Conservation (phyloP, 2,888 invertebrate species). For the Dryococelus australis region DNA sequence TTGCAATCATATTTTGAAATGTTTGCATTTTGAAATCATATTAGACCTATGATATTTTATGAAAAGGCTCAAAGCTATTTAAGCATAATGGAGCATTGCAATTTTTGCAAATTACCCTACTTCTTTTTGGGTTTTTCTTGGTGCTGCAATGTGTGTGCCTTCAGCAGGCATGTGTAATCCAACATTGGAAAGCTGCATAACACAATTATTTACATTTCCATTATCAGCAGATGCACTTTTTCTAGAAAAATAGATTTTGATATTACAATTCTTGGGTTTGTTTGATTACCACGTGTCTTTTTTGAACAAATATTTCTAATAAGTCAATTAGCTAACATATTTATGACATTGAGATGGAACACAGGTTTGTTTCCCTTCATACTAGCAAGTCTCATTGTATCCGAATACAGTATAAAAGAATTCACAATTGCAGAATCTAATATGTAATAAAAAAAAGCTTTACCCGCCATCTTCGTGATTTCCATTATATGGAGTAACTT, state of each 20-base stretch:
- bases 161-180: neutral
- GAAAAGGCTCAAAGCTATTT: no score
- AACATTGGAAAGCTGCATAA: neutral
- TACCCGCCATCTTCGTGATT: conserved; percentile 54
- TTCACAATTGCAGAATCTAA: conserved; percentile 50
- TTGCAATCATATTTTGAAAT: neutral
- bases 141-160: neutral
- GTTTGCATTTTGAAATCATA: neutral
- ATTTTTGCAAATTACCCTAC: no score
- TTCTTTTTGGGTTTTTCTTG: neutral
- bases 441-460: conserved; percentile 51
- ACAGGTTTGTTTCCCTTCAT: conserved; percentile 34
- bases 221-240: neutral
- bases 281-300: neutral
- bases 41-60: neutral
- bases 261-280: neutral
- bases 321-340: conserved; percentile 39
- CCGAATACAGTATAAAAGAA: conserved; percentile 45
- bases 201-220: neutral
- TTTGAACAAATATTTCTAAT: conserved; percentile 29
- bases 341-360: conserved; percentile 42
- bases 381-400: conserved; percentile 34
- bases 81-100: no score
- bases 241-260: neutral
- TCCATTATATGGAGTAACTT: conserved; percentile 48